A percentile compares a stretch with the other conserved stretches of the same genome.
phyloP scores from a whole-genome alignment of 2,888 invertebrate species.

The Dione juno region DNA sequence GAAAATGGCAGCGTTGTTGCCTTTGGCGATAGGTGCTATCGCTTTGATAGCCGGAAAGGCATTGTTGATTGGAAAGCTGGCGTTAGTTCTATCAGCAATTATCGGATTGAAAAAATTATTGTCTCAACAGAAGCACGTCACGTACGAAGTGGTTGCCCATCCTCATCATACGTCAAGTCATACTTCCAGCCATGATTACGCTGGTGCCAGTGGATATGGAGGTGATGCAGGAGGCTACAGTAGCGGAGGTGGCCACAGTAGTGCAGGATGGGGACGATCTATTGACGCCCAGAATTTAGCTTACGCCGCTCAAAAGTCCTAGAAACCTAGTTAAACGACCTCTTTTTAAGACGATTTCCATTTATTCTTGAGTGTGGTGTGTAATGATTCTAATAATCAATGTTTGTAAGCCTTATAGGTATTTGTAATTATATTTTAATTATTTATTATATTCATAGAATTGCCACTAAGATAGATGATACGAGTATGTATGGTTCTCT shows the following conservation, averaged over 20 bases:
- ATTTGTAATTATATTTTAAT: constrained; percentile 51
- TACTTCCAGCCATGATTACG: constrained; percentile 87
- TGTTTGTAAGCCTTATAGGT: constrained; percentile 57
- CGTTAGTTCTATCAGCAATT: constrained; percentile 91
- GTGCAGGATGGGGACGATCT: constrained; percentile 89
- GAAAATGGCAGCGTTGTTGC: constrained; percentile 91
- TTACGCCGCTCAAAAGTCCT: constrained; percentile 88
- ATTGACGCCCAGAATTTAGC: constrained; percentile 90
- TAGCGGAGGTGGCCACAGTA: constrained; percentile 63
- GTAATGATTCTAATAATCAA: constrained; percentile 54
- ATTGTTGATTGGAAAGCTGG: constrained; percentile 92
- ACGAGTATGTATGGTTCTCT: constrained; percentile 39
- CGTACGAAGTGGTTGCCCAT: constrained; percentile 93
- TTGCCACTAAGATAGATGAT: constrained; percentile 18
- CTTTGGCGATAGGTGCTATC: constrained; percentile 90
- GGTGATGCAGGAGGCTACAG: constrained; percentile 84
- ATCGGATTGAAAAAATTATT: constrained; percentile 93
- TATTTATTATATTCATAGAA: constrained; percentile 40
- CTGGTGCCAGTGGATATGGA: constrained; percentile 86
- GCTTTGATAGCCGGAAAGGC: constrained; percentile 94
- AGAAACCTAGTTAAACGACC: constrained; percentile 67
- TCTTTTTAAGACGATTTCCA: constrained; percentile 68
- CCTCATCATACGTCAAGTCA: constrained; percentile 89
- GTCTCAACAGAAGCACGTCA: constrained; percentile 92
- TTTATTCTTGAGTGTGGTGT: constrained; percentile 63